Evolutionary conservation across 2,113 vertebrate genomes (phyloP), one percentile per base, ranked within the genome.

Genomic region (Camelus dromedarius): DNA sequence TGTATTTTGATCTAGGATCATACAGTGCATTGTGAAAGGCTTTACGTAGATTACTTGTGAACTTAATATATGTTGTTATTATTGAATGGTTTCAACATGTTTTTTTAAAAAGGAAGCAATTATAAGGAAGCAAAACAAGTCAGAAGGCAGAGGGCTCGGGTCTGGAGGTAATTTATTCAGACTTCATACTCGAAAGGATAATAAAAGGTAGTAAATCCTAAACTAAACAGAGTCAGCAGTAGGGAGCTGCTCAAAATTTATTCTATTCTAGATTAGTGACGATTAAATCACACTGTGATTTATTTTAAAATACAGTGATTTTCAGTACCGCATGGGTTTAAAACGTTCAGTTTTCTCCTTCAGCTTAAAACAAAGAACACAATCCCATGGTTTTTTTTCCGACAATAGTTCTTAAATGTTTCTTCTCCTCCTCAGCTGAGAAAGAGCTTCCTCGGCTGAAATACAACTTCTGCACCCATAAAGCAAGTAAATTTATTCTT

Each of bases 191-290:
- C 5, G 38, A 42, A 46, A 91, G 77, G 93, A 93, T 88, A 95
- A 97, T 97, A 96, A 94, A 96, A 97, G 89, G 89, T 46, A 79
- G 96, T 96, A 97, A 97, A 98, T 96, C 85, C 93, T 79, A 46
- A 52, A 83, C 81, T 66, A 93, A 91, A 93, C 85, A 70, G 56
- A 77, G 66, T 82, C 96, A 77, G 76, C 7, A 0, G 91, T 82
- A 79, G 89, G 85, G 82, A 93, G 91, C 46, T 16, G 50, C 85
- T 93, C 73, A 46, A 87, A 95, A 89, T 95, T 69, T 75, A 89
- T 94, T 96, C 90, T 79, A 89, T 84, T 93, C 89, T 88, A 96
- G 91, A 97, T 93, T 89, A 94, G 81, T 52, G 69, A 95, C 2
- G 30, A 96, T 96, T 95, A 94, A 97, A 94, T 96, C 91, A 91